Base-by-base conservation (phyloP, 1,140 invertebrate species). In the Elymnias hypermnestra region DNA sequence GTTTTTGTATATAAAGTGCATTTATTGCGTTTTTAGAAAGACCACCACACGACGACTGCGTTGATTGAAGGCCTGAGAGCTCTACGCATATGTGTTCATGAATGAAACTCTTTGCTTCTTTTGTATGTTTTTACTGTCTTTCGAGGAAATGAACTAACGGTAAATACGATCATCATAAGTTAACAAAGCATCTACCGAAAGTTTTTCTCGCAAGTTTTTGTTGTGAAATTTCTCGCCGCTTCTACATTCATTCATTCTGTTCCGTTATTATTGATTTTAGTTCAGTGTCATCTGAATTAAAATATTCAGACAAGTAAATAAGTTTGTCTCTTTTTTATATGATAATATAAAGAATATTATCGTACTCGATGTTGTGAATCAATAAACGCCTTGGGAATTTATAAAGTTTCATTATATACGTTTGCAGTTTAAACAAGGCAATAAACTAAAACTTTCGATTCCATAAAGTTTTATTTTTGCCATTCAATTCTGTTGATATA, bases 31-130 rank as follows among this genome's bases (percentile, higher is more conserved):
- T 70, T 70, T 68, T 62, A 33, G 9, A 13, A 33, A 56, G 67
- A 73, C 67, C 72, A 72, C 67, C 72, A 60, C 58, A 56, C 53
- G 42, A 55, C 54, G 67, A 69, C 63, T 58, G 56, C 47, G 52
- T 56, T 71, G 64, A 63, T 65, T 57, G 54, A 62, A 52, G 38
- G 56, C 48, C 21, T 52, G 49, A 28, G 55, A 53, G 48, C 35
- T 42, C 31, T 29, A 29, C 10, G 50, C 48, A 37, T 53, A 39
- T 57, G 35, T 53, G 54, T 55, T 62, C 48, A 55, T 56, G 58
- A 63, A 62, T 61, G 55, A 52, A 59, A 48, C 42, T 33, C 41
- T 47, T 51, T 44, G 43, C 17, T 47, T 53, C 36, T 53, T 55
- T 44, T 40, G 29, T 40, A 5, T 12, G 6, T 36, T 13, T 43